These are phyloP conservation scores for Sebastes oblongus DNA, from an alignment of 2,797 vertebrate species.

Conservation along the genomic window DNA sequence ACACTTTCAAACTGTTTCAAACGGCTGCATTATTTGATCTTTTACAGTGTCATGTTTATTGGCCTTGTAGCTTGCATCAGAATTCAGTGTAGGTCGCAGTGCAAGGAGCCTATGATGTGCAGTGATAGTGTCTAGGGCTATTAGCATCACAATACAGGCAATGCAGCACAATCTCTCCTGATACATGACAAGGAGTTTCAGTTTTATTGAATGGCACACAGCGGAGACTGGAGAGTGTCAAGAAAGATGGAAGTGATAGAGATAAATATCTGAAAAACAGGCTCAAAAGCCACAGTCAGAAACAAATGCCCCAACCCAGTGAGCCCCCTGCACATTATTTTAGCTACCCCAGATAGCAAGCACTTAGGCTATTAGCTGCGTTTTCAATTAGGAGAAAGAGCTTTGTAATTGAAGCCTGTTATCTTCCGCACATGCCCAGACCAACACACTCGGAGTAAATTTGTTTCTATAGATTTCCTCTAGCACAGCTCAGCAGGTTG, in stretches of 20 bases:
- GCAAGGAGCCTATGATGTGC: conserved; percentile 16
- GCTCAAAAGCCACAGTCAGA: conserved; percentile 30
- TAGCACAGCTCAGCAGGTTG: conserved; percentile 64
- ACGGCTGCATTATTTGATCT: neutral
- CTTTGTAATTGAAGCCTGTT: conserved; percentile 70
- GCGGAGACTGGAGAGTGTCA: conserved; percentile 18
- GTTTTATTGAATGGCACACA: conserved; percentile 41
- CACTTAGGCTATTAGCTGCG: conserved; percentile 74
- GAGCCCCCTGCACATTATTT: conserved; percentile 41
- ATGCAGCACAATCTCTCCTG: conserved; percentile 24
- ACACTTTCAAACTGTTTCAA: neutral
- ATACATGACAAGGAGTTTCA: conserved; percentile 21
- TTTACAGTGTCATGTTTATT: neutral
- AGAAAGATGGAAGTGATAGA: conserved; percentile 39
- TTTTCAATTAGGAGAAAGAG: conserved; percentile 71
- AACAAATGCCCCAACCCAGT: conserved; percentile 15
- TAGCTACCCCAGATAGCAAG: conserved; percentile 56
- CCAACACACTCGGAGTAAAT: conserved; percentile 60
- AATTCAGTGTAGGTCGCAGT: neutral
- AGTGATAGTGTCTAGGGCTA: conserved; percentile 5
- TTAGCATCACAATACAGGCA: conserved; percentile 41
- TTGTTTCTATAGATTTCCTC: conserved; percentile 73
- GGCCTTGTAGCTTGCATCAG: neutral
- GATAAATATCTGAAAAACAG: conserved; percentile 19
- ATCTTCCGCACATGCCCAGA: conserved; percentile 68